phyloP scores from a whole-genome alignment of 2,113 vertebrate species.

The Manacus vitellinus region DNA sequence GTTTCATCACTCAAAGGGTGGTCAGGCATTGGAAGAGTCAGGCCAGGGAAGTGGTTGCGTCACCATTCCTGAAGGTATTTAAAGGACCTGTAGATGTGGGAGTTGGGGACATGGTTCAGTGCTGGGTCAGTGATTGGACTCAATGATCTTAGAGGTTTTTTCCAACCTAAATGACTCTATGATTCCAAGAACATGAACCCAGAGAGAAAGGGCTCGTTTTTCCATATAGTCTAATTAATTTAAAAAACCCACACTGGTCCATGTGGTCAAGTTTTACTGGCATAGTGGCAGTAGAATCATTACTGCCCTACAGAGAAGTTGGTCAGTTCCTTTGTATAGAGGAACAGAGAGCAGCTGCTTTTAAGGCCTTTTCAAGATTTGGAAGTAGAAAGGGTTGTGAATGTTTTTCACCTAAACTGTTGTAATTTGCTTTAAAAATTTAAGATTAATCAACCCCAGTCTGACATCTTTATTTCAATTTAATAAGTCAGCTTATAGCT shows the following conservation, averaged over 20 bases:
- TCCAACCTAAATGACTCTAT: not conserved
- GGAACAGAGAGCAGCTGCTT: not conserved
- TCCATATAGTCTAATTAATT: not conserved
- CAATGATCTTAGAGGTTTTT: not conserved
- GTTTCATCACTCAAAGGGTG: fast-evolving
- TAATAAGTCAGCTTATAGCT: not conserved
- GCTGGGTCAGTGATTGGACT: fast-evolving
- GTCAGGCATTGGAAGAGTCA: not conserved
- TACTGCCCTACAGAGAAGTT: not conserved
- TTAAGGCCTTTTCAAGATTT: not conserved
- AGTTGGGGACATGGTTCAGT: not conserved
- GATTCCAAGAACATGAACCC: not conserved
- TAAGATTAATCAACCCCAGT: not conserved
- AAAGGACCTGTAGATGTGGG: fast-evolving
- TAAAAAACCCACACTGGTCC: not conserved
- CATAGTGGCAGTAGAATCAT: not conserved
- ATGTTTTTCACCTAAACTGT: not conserved
- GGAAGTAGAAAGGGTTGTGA: not conserved
- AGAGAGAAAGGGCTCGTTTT: not conserved
- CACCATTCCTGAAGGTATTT: not conserved
- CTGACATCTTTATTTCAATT: not conserved
- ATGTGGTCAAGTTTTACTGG: not conserved
- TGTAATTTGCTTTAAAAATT: not conserved
- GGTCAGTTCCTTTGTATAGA: not conserved
- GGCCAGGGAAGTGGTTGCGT: not conserved